Conservation (phyloP, 2,888 invertebrate genomes). For the Hipparchia sbordonii region DNA sequence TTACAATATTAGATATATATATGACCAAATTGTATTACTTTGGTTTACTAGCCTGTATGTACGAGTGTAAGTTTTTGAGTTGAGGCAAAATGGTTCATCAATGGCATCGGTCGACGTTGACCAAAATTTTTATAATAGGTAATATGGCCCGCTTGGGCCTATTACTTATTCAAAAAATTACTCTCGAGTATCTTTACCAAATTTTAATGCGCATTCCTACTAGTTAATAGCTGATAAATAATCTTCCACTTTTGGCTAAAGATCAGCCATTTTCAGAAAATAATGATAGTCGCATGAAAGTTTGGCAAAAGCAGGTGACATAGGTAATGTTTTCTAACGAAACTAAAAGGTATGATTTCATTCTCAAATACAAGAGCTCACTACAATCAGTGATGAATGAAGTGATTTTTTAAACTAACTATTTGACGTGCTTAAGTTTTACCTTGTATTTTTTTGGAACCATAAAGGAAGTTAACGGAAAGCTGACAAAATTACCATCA, state of each 20-base stretch:
- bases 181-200: not conserved
- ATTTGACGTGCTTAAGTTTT: slow-evolving; percentile 2
- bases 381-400: slow-evolving; percentile 22
- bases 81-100: no score
- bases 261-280: not conserved
- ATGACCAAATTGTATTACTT: slow-evolving; percentile 63
- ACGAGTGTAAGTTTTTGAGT: not conserved
- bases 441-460: not conserved
- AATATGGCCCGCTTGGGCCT: no score
- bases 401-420: slow-evolving; percentile 32
- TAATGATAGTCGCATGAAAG: not conserved
- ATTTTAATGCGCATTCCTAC: not conserved
- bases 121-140: not conserved
- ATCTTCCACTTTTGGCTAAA: not conserved
- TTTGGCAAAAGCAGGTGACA: not conserved
- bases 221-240: not conserved
- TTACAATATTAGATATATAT: slow-evolving; percentile 41
- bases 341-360: slow-evolving; percentile 6
- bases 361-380: slow-evolving; percentile 2
- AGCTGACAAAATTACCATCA: slow-evolving; percentile 8
- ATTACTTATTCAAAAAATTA: not conserved
- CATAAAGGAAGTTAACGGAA: not conserved
- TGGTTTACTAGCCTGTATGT: slow-evolving; percentile 43
- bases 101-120: not conserved
- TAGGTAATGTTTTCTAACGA: not conserved